These are phyloP conservation scores for Volucella zonaria DNA, from an alignment of 2,888 invertebrate genomes.

Conservation along the genomic window DNA sequence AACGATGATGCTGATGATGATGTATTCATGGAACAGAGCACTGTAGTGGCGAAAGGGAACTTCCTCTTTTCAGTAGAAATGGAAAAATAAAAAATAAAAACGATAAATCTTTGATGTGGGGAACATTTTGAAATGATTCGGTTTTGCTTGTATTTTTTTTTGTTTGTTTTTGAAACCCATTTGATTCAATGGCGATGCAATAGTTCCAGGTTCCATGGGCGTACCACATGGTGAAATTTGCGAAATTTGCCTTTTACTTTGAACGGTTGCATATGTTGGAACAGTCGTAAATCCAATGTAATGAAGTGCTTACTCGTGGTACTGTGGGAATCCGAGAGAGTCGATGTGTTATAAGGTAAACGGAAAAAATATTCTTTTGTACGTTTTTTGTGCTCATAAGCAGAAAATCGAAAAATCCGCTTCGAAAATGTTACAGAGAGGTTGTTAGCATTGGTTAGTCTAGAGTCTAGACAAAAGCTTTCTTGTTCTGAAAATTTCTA, in stretches of 20 bases:
- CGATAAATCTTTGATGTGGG: slow-evolving; percentile 46
- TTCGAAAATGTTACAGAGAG: no score
- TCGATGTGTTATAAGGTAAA: slow-evolving; percentile 1
- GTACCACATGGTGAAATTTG: slow-evolving; percentile 1
- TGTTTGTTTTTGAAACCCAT: background rate
- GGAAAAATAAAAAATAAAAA: background rate
- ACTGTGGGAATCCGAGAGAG: slow-evolving; percentile 2
- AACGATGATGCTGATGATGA: slow-evolving; percentile 30
- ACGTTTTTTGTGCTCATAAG: background rate
- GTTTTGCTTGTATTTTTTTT: slow-evolving; percentile 40
- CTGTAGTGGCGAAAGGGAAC: slow-evolving; percentile 23
- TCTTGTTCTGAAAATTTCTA: no score
- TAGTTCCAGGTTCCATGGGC: slow-evolving; percentile 3
- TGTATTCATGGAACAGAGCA: slow-evolving; percentile 33
- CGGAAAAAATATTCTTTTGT: background rate
- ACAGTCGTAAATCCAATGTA: background rate
- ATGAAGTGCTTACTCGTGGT: background rate
- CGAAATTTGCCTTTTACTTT: slow-evolving; percentile 17
- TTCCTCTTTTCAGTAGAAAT: background rate
- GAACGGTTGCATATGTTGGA: slow-evolving; percentile 6
- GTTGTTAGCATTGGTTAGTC: no score
- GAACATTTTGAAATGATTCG: slow-evolving; percentile 48
- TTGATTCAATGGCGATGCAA: background rate
- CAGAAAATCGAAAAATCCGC: background rate
- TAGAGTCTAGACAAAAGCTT: no score